Evolutionary conservation across 2,113 vertebrate genomes (phyloP).

Genomic region (Atractosteus spatula): DNA sequence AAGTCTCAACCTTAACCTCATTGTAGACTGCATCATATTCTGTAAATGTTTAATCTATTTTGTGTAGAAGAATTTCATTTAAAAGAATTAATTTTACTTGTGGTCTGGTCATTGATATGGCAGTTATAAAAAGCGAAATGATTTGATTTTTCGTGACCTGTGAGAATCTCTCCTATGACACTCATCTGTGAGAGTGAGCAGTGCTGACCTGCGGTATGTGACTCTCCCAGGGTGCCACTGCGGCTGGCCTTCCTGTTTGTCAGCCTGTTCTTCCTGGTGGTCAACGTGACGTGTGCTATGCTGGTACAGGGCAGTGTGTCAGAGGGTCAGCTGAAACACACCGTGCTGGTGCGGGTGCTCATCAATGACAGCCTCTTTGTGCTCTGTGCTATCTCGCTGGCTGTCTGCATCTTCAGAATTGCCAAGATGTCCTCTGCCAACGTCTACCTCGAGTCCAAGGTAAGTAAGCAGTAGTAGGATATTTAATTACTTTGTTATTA

Average conservation of each 20-base stretch:
- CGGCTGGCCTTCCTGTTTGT: conserved; percentile 80
- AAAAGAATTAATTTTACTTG: too few relatives aligned
- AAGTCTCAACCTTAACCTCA: too few relatives aligned
- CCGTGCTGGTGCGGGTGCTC: conserved; percentile 77
- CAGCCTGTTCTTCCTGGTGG: conserved; percentile 83
- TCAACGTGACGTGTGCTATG: conserved; percentile 88
- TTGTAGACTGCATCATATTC: too few relatives aligned
- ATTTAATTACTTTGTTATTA: too few relatives aligned
- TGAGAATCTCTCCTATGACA: too few relatives aligned
- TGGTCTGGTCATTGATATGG: too few relatives aligned
- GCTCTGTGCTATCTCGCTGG: conserved; percentile 84
- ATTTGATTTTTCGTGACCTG: too few relatives aligned
- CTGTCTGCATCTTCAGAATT: conserved; percentile 88
- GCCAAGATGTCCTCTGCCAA: conserved; percentile 96
- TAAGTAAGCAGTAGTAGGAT: conserved; percentile 34
- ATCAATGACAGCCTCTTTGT: conserved; percentile 92
- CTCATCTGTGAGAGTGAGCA: too few relatives aligned
- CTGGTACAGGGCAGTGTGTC: conserved; percentile 71
- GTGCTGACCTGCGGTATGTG: too few relatives aligned
- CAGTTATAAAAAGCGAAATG: too few relatives aligned
- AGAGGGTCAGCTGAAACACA: conserved; percentile 68
- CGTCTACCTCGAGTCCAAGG: conserved; percentile 97
- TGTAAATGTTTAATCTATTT: too few relatives aligned
- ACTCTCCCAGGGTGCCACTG: conserved; percentile 71
- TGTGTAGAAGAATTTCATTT: too few relatives aligned